Percentiles rank a stretch among this genome's conserved stretches.
Conservation (phyloP, 2,113 vertebrate genomes). For the Penelope pileata region DNA sequence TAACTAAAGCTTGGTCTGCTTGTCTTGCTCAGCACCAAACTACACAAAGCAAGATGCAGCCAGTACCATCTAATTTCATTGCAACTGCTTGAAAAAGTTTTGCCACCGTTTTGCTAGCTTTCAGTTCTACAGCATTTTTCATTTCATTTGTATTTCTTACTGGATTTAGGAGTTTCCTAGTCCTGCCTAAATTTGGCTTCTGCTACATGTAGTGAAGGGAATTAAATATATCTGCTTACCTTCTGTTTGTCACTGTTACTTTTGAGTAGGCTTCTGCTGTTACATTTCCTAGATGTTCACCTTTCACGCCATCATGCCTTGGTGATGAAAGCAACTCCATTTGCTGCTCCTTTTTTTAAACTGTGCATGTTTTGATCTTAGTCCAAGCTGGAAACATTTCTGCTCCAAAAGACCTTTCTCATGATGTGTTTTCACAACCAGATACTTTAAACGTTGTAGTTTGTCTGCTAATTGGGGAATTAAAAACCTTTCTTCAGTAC, state of each 20-base stretch:
- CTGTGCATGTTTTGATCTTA: background rate
- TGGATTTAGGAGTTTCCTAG: background rate
- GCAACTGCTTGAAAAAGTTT: background rate
- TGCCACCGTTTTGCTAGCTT: background rate
- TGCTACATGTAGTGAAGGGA: background rate
- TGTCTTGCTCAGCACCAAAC: background rate
- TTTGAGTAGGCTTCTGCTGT: background rate
- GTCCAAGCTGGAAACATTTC: background rate
- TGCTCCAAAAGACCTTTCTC: background rate
- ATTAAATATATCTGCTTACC: background rate
- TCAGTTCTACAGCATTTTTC: background rate
- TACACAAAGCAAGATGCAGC: background rate
- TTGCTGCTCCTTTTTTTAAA: background rate
- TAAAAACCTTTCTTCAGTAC: background rate
- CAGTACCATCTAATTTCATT: background rate
- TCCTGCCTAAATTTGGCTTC: background rate
- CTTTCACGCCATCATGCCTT: background rate
- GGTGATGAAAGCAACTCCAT: background rate
- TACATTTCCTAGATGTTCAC: background rate
- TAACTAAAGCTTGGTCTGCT: background rate
- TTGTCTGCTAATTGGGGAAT: background rate
- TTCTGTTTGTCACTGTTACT: background rate
- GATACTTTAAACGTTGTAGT: background rate
- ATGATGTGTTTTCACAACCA: background rate
- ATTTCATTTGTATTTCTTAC: background rate